Base-by-base conservation (phyloP, 2,797 vertebrate genomes). In the Cuculus canorus region DNA sequence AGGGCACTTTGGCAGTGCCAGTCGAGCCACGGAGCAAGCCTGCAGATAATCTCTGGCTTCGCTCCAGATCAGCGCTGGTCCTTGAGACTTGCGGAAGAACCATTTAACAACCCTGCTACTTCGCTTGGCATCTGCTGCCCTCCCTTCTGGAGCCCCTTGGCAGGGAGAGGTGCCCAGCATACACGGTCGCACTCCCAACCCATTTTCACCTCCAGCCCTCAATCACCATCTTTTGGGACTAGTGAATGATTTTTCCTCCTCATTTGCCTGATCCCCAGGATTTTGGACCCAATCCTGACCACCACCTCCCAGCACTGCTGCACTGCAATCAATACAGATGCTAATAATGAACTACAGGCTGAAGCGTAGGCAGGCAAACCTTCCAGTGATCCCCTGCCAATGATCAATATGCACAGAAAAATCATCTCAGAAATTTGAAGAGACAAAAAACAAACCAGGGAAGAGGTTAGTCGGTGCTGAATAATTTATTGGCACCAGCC, bases 271-370 rank as follows among this genome's bases (percentile, higher is more conserved):
- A 59, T 78, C 11, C 77, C 39, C 24, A 53, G 33, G 54, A 32
- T 33, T 78, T 78, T 77, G 71, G 79, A 63, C 37, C 91, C 63
- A 37, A 11, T 59, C 84, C 91, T 65, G 84, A 52, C 15, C 76
- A 32, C 17, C 2, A 8, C 39, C 66, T 91, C 50, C 7, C 1
- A 45, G 69, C 68, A 19, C 68, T 87, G 86, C 93, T 96, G 96
- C 95, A 91, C 33, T 86, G 76, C 56, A 80, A 90, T 96, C 94
- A 66, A 95, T 95, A 91, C 3, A 82, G 89, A 82, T 91, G 90
- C 92, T 90, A 61, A 78, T 86, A 72, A 88, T 10, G 35, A 96
- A 89, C 79, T 57, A 22, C 73, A 12, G 27, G 61, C 78, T 87
- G 79, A 75, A 82, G 75, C 11, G 54, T 35, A 71, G 2, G 7